phyloP scores from a whole-genome alignment of 2,113 vertebrate genomes.

The Dromaius novaehollandiae region DNA sequence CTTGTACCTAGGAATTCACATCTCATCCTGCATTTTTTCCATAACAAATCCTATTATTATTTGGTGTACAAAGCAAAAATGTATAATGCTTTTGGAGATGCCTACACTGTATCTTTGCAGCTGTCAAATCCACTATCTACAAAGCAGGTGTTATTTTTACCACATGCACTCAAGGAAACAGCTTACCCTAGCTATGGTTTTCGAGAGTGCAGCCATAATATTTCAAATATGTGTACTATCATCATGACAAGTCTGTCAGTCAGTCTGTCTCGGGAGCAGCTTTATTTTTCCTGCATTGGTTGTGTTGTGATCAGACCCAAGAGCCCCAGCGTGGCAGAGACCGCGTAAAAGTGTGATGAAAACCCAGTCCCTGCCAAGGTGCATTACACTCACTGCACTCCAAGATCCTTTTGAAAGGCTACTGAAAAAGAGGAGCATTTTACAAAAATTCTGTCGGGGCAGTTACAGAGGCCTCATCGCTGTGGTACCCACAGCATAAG shows the following conservation, averaged over 20 bases:
- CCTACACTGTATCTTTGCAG: background rate
- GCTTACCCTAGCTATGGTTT: background rate
- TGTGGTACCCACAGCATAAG: background rate
- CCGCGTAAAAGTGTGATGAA: background rate
- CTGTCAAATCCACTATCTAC: constrained; percentile 30
- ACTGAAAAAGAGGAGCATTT: background rate
- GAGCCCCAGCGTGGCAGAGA: background rate
- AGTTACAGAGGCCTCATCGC: background rate
- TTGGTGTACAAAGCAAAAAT: background rate
- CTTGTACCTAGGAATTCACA: background rate
- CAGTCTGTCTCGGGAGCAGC: constrained; percentile 53
- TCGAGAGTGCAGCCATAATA: constrained; percentile 14
- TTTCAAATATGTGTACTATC: constrained; percentile 41
- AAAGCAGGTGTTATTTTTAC: constrained; percentile 52
- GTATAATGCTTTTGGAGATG: background rate
- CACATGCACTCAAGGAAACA: constrained; percentile 13
- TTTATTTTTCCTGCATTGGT: constrained; percentile 51
- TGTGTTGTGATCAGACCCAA: constrained; percentile 28
- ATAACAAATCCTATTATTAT: background rate
- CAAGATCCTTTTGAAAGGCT: background rate
- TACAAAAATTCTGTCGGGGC: background rate
- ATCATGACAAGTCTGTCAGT: constrained; percentile 54
- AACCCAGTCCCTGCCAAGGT: constrained; percentile 1
- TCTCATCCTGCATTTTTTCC: background rate
- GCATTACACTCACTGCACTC: background rate